Base-by-base conservation (phyloP, 2,113 vertebrate genomes). In the Irena cyanogastra region DNA sequence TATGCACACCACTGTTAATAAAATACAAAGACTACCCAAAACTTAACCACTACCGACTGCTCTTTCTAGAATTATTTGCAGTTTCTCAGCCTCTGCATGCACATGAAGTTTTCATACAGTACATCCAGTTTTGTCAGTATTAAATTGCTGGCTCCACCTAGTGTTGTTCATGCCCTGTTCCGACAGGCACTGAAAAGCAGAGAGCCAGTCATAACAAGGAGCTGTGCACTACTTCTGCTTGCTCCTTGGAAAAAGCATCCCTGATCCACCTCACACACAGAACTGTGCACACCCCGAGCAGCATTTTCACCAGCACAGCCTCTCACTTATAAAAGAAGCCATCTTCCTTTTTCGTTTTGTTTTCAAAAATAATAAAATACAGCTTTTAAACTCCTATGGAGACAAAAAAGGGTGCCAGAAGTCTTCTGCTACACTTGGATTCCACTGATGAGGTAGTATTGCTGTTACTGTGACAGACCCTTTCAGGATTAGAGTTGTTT, bases 121-220 rank as follows among this genome's bases (percentile, higher is more conserved):
- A 72, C 57, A 74, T 15, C 0, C 20, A 45, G 37, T 33, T 79
- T 50, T 42, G 79, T 69, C 83, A 71, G 64, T 23, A 70, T 19
- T 61, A 90, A 83, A 82, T 35, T 78, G 66, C 64, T 77, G 87
- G 86, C 93, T 86, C 96, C 96, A 95, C 54, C 96, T 97, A 92
- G 95, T 71, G 95, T 84, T 91, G 39, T 2, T 50, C 15, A 33
- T 23, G 72, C 20, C 47, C 21, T 52, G 37, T 41, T 90, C 56
- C 56, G 87, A 45, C 3, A 60, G 53, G 20, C 56, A 76, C 0
- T 47, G 23, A 52, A 60, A 71, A 83, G 54, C 37, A 49, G 12
- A 41, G 10, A 42, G 16, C 8, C 22, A 45, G 26, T 37, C 16
- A 1, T 3, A 41, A 24, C 52, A 45, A 0, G 0, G 1, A 78